A percentile compares a stretch with the other conserved stretches of the same genome.
phyloP scores from a whole-genome alignment of 1,140 invertebrate species.

The Drosophila neocordata region DNA sequence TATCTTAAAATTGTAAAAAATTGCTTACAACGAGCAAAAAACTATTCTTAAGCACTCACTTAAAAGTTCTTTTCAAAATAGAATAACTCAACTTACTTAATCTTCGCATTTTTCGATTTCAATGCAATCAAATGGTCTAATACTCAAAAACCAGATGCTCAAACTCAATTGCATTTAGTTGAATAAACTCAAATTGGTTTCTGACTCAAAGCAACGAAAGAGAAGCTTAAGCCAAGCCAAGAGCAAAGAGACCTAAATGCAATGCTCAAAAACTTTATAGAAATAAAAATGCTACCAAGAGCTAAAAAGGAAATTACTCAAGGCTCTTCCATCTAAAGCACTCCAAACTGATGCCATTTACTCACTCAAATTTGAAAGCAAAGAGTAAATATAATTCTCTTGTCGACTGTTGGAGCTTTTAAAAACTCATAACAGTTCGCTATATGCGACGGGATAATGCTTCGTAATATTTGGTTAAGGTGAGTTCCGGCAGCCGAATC shows the following conservation, averaged over 20 bases:
- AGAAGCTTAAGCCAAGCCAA: background rate
- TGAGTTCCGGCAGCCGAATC: conserved; percentile 39
- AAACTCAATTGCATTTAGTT: background rate
- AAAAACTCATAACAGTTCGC: background rate
- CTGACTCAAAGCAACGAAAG: background rate
- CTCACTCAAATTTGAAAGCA: background rate
- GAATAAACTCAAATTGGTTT: background rate
- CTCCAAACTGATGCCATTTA: background rate
- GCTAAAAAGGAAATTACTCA: background rate
- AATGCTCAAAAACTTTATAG: background rate
- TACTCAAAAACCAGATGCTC: background rate
- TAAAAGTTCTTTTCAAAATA: too few species aligned
- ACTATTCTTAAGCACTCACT: too few species aligned
- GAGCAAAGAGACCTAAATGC: background rate
- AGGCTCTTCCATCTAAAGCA: background rate
- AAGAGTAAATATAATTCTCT: background rate
- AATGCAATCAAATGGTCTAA: too few species aligned
- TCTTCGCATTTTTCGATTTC: too few species aligned
- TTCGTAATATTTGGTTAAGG: conserved; percentile 26
- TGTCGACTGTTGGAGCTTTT: background rate
- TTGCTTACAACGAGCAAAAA: too few species aligned
- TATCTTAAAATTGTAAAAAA: too few species aligned
- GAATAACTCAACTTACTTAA: too few species aligned
- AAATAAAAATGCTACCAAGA: background rate
- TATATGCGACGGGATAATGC: background rate